Conservation (phyloP, 1,140 invertebrate genomes). For the Ridgeia piscesae region DNA sequence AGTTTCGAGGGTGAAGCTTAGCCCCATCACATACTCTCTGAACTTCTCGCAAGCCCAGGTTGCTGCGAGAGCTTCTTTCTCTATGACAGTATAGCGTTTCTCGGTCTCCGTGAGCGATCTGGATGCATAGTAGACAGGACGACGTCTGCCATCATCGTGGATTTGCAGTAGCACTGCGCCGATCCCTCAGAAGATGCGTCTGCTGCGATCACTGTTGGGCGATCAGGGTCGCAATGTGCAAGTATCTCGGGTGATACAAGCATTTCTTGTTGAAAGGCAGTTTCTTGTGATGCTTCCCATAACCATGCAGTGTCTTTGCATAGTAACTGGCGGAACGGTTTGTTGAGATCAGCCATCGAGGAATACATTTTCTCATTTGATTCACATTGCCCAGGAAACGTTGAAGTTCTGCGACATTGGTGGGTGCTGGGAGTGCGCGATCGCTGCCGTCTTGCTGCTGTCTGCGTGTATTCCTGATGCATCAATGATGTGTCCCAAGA, state of each 20-base stretch:
- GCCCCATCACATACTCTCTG: conserved; percentile 54
- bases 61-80: conserved; percentile 57
- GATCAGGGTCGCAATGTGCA: conserved; percentile 29
- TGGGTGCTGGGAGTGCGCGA: conserved; percentile 25
- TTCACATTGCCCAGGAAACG: conserved; percentile 36
- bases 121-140: conserved; percentile 53
- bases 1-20: conserved; percentile 40
- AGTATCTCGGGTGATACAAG: conserved; percentile 29
- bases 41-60: conserved; percentile 50
- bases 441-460: conserved; percentile 45
- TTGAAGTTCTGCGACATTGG: conserved; percentile 33
- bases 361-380: conserved; percentile 27
- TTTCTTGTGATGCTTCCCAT: conserved; percentile 25
- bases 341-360: conserved; percentile 18
- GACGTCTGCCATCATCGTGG: conserved; percentile 26
- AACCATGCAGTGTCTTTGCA: conserved; percentile 24
- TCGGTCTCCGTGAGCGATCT: conserved; percentile 47
- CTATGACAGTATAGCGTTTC: conserved; percentile 54
- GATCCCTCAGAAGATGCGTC: conserved; percentile 30
- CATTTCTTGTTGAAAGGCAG: conserved; percentile 17
- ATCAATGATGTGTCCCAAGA: conserved; percentile 16
- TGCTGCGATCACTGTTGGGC: conserved; percentile 24
- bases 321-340: conserved; percentile 27
- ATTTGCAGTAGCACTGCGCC: conserved; percentile 35
- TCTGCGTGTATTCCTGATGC: conserved; percentile 21